These are phyloP conservation scores for Penaeus indicus DNA, from an alignment of 1,140 invertebrate species.

Conservation along the genomic window DNA sequence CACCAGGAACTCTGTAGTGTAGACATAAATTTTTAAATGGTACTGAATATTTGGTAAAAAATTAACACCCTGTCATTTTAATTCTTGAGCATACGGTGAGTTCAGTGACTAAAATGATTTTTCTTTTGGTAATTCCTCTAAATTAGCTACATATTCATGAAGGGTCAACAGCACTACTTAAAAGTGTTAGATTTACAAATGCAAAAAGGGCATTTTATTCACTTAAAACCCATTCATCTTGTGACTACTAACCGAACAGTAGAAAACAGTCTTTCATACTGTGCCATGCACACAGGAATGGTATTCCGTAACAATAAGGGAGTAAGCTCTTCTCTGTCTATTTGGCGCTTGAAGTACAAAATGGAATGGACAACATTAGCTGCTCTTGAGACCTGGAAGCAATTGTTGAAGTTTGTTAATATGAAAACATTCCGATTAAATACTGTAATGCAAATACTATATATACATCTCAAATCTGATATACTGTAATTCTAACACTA, in stretches of 20 bases:
- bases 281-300: constrained; percentile 71
- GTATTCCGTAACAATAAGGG: constrained; percentile 72
- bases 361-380: constrained; percentile 71
- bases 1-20: constrained; percentile 71
- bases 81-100: too few relatives aligned
- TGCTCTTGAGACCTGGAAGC: constrained; percentile 69
- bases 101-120: too few relatives aligned
- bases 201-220: background rate
- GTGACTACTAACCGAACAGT: constrained; percentile 63
- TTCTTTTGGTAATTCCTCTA: too few relatives aligned
- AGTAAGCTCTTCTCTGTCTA: constrained; percentile 72
- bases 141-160: too few relatives aligned
- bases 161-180: too few relatives aligned
- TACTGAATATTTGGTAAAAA: too few relatives aligned
- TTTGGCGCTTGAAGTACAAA: constrained; percentile 71
- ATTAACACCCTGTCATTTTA: too few relatives aligned
- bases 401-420: too few relatives aligned
- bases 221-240: background rate
- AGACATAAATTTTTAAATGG: constrained; percentile 36
- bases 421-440: too few relatives aligned
- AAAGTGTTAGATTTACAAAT: background rate
- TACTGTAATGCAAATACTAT: background rate
- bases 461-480: background rate
- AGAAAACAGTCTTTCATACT: constrained; percentile 70
- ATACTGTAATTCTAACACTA: background rate